Evolutionary conservation across 2,797 vertebrate species (phyloP).

Genomic region (Hypotaenidia philippensis): DNA sequence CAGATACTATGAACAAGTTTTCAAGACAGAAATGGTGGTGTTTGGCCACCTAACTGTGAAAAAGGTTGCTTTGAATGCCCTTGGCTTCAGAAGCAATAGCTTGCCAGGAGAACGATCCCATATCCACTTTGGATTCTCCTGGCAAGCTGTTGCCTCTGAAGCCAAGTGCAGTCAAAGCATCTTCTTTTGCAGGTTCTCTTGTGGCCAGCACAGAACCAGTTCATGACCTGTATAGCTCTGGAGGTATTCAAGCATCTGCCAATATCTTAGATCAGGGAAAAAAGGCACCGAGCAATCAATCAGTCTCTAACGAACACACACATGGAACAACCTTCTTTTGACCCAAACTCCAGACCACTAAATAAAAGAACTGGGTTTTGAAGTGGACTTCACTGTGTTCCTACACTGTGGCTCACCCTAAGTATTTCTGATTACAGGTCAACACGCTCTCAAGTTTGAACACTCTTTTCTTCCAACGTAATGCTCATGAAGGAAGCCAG

Average conservation of each 20-base stretch:
- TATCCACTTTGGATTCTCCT: neutral
- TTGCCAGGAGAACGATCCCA: neutral
- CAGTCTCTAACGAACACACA: neutral
- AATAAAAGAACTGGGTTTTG: conserved; percentile 5
- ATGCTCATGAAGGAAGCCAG: neutral
- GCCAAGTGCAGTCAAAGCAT: no score
- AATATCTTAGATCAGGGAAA: neutral
- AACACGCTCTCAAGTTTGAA: neutral
- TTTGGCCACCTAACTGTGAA: neutral
- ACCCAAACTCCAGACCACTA: neutral
- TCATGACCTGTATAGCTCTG: neutral
- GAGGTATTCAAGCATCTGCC: neutral
- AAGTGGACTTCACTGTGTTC: neutral
- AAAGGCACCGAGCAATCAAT: neutral
- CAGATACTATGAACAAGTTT: neutral
- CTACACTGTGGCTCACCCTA: neutral
- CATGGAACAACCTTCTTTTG: neutral
- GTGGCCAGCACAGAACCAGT: neutral
- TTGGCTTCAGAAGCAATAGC: neutral
- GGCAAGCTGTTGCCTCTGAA: no score
- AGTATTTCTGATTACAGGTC: neutral
- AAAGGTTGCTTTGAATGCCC: neutral
- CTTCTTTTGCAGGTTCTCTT: no score
- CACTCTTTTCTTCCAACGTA: neutral
- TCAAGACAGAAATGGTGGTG: neutral